Percentiles rank a stretch among this genome's conserved stretches.
These are phyloP conservation scores for Monodelphis domestica DNA, from an alignment of 2,797 vertebrate genomes.

Conservation along the genomic window DNA sequence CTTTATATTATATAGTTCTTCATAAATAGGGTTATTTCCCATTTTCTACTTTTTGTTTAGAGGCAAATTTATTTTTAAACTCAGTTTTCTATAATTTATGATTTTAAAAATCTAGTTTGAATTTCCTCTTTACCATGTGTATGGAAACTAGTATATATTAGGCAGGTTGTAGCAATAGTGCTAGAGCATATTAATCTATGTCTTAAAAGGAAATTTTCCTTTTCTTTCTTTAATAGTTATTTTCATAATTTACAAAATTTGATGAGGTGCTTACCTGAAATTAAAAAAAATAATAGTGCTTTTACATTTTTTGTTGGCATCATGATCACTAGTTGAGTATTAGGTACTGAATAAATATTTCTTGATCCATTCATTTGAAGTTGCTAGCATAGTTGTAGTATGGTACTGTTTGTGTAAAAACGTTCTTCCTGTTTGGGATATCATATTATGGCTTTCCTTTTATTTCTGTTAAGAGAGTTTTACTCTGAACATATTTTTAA, in stretches of 20 bases:
- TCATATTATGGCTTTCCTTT: background rate
- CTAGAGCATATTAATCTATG: background rate
- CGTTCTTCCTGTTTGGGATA: background rate
- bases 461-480: background rate
- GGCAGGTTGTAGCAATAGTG: background rate
- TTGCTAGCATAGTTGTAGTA: background rate
- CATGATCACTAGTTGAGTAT: background rate
- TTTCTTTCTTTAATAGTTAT: background rate
- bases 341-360: conserved; percentile 3
- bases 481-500: conserved; percentile 15
- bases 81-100: background rate
- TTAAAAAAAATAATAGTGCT: background rate
- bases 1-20: background rate
- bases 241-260: background rate
- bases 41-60: background rate
- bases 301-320: background rate
- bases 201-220: background rate
- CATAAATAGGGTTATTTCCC: background rate
- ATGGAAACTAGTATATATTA: background rate
- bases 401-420: background rate
- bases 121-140: conserved; percentile 19
- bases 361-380: background rate
- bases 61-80: background rate
- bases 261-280: conserved; percentile 12
- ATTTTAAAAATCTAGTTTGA: background rate